Evolutionary conservation across 1,140 invertebrate genomes (phyloP).

Genomic region (Drosophila eugracilis): DNA sequence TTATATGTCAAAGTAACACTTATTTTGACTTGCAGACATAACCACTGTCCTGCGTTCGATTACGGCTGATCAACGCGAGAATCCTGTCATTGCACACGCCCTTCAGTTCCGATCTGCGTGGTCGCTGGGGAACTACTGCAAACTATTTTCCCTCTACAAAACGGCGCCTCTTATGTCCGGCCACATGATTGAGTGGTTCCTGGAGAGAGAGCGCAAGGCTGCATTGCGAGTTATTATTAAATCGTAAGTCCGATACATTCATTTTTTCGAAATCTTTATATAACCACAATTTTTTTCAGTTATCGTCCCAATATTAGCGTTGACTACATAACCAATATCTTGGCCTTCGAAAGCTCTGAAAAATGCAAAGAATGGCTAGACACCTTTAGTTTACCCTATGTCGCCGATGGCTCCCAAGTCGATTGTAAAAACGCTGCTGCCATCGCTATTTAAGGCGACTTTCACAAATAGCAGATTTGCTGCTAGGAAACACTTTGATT

Average conservation of each 20-base stretch:
- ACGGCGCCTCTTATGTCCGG: slow-evolving; percentile 96
- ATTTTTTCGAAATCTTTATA: not conserved
- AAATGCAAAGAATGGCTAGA: slow-evolving; percentile 95
- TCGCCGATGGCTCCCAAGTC: slow-evolving; percentile 85
- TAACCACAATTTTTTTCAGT: slow-evolving; percentile 88
- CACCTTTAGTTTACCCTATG: slow-evolving; percentile 91
- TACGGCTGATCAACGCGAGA: slow-evolving; percentile 90
- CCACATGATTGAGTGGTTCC: slow-evolving; percentile 98
- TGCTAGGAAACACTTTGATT: not conserved
- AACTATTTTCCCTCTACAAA: slow-evolving; percentile 95
- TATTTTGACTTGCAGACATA: slow-evolving; percentile 90
- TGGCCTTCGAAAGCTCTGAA: slow-evolving; percentile 93
- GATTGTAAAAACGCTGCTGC: slow-evolving; percentile 80
- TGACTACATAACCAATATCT: slow-evolving; percentile 92
- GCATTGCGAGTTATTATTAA: slow-evolving; percentile 96
- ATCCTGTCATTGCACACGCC: slow-evolving; percentile 94
- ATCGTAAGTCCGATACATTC: slow-evolving; percentile 91
- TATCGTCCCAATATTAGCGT: slow-evolving; percentile 96
- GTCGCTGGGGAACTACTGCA: slow-evolving; percentile 95
- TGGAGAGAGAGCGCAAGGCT: slow-evolving; percentile 94
- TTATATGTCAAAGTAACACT: slow-evolving; percentile 6
- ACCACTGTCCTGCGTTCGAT: slow-evolving; percentile 94
- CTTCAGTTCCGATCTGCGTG: slow-evolving; percentile 95
- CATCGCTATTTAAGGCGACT: slow-evolving; percentile 63
- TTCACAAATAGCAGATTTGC: not conserved